Evolutionary conservation across 2,888 invertebrate species (phyloP).

Genomic region (Cinara cedri): DNA sequence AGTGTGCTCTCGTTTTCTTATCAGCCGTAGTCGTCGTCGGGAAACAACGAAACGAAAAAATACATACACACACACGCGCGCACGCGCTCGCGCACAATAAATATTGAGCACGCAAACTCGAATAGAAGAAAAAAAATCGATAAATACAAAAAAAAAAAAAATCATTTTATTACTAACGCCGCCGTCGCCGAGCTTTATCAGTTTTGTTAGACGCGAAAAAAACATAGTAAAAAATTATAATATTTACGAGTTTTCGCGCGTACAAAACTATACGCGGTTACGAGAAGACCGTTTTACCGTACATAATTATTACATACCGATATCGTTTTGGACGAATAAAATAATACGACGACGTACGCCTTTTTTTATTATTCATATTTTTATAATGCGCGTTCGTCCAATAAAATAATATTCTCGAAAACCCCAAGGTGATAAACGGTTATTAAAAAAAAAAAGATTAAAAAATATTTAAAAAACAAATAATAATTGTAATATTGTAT

Average conservation of each 20-base stretch:
- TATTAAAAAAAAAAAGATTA: slow-evolving; percentile 18
- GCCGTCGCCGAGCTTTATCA: background rate
- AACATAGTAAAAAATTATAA: slow-evolving; percentile 20
- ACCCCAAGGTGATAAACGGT: slow-evolving; percentile 4
- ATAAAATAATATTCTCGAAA: slow-evolving; percentile 11
- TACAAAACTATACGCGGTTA: too few species aligned
- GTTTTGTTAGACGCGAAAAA: background rate
- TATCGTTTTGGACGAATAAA: too few species aligned
- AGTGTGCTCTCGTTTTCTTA: slow-evolving; percentile 55
- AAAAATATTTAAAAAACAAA: background rate
- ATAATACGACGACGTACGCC: too few species aligned
- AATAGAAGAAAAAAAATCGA: slow-evolving; percentile 28
- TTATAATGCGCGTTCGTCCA: background rate
- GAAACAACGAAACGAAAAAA: slow-evolving; percentile 12
- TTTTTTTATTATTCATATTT: too few species aligned
- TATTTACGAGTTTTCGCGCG: background rate
- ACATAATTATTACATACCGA: too few species aligned
- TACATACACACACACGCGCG: slow-evolving; percentile 24
- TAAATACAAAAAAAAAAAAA: too few species aligned
- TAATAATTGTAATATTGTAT: too few species aligned
- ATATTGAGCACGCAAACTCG: too few species aligned
- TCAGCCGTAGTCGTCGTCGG: slow-evolving; percentile 22
- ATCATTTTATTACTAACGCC: slow-evolving; percentile 4
- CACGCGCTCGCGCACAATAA: too few species aligned
- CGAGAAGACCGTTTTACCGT: too few species aligned